Conservation (phyloP, 2,113 vertebrate genomes). For the Suncus etruscus region DNA sequence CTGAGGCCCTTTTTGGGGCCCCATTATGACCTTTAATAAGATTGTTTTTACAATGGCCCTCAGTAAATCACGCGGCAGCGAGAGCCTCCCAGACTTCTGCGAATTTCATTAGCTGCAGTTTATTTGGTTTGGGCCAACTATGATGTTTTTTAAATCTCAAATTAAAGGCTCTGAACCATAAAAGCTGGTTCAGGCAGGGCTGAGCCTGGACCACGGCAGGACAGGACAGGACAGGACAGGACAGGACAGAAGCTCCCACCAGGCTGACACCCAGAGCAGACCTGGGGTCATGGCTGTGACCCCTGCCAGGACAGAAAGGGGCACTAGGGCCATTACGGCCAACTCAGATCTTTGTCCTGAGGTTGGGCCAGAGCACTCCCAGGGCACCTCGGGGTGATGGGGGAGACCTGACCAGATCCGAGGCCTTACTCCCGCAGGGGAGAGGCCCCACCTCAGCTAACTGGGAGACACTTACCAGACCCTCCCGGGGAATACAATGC, state of each 20-base stretch:
- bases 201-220: slow-evolving; percentile 55
- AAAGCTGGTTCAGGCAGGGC: slow-evolving; percentile 88
- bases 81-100: slow-evolving; percentile 88
- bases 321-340: neutral
- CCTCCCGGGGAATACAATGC: no score
- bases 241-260: no score
- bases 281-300: slow-evolving; percentile 80
- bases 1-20: slow-evolving; percentile 83
- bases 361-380: neutral
- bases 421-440: no score
- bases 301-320: slow-evolving; percentile 43
- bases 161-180: slow-evolving; percentile 88
- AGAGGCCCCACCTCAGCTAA: no score
- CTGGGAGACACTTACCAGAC: no score
- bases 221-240: no score
- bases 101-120: slow-evolving; percentile 90
- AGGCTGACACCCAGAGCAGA: no score
- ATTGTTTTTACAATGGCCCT: slow-evolving; percentile 93
- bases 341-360: neutral
- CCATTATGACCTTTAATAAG: slow-evolving; percentile 92
- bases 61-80: slow-evolving; percentile 91
- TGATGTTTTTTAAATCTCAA: slow-evolving; percentile 90
- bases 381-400: neutral
- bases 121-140: slow-evolving; percentile 89
- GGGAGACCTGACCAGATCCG: no score